These are phyloP conservation scores for Dufourea novaeangliae DNA, from an alignment of 1,140 invertebrate genomes.

Conservation along the genomic window DNA sequence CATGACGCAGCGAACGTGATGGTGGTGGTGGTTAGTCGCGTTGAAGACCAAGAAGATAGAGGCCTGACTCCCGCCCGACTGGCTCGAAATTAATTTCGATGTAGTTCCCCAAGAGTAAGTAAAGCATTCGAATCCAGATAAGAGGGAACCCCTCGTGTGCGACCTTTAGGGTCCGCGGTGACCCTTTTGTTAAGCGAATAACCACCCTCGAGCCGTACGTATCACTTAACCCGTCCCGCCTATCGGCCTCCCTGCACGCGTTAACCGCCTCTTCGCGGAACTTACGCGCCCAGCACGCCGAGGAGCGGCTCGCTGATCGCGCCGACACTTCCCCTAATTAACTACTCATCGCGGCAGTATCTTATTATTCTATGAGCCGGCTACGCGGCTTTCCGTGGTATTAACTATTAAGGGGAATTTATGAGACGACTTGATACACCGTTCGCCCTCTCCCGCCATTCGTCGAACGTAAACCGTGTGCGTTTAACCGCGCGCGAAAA, in stretches of 20 bases:
- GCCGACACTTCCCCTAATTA: slow-evolving; percentile 46
- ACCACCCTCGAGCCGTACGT: slow-evolving; percentile 56
- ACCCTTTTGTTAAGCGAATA: slow-evolving; percentile 63
- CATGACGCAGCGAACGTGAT: slow-evolving; percentile 18
- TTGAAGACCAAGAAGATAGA: slow-evolving; percentile 47
- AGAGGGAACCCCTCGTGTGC: slow-evolving; percentile 33
- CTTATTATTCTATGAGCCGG: slow-evolving; percentile 43
- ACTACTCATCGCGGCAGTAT: slow-evolving; percentile 45
- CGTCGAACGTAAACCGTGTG: not conserved
- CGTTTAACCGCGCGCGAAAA: not conserved
- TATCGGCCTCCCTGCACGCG: slow-evolving; percentile 34
- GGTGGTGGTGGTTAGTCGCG: not conserved
- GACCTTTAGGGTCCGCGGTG: slow-evolving; percentile 53
- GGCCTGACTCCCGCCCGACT: slow-evolving; percentile 50
- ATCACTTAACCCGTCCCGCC: slow-evolving; percentile 60
- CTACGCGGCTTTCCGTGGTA: not conserved
- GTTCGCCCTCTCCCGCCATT: not conserved
- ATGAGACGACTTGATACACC: slow-evolving; percentile 15
- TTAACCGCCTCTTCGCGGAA: slow-evolving; percentile 44
- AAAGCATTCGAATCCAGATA: slow-evolving; percentile 64
- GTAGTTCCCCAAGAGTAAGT: slow-evolving; percentile 32
- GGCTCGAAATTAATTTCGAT: slow-evolving; percentile 65
- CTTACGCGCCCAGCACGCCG: slow-evolving; percentile 13
- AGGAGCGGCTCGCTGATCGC: slow-evolving; percentile 16
- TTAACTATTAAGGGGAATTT: slow-evolving; percentile 28